A percentile compares a stretch with the other conserved stretches of the same genome.
These are phyloP conservation scores for Spilarctia lutea DNA, from an alignment of 2,888 invertebrate species.

Conservation along the genomic window DNA sequence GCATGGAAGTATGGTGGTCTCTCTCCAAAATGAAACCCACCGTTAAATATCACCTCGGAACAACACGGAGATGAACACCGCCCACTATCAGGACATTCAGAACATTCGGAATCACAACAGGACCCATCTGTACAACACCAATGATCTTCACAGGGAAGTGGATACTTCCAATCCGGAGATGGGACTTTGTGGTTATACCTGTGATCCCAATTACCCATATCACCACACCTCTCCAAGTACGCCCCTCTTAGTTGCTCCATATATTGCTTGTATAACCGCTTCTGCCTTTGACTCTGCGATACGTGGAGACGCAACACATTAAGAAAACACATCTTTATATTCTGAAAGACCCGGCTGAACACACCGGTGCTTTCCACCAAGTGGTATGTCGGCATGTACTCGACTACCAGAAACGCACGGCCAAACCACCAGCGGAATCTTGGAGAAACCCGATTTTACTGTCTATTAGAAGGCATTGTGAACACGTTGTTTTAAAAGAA, in stretches of 20 bases:
- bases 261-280: conserved; percentile 82
- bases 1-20: conserved; percentile 63
- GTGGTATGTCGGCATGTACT: conserved; percentile 74
- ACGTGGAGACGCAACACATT: conserved; percentile 86
- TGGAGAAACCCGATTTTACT: conserved; percentile 72
- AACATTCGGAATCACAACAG: conserved; percentile 69
- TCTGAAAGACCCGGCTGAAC: conserved; percentile 56
- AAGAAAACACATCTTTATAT: conserved; percentile 85
- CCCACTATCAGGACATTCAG: conserved; percentile 78
- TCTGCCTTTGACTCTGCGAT: conserved; percentile 82
- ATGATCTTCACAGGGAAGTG: conserved; percentile 70
- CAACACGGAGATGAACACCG: conserved; percentile 83
- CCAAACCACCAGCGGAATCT: conserved; percentile 63
- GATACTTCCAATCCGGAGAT: conserved; percentile 75
- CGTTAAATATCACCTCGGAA: conserved; percentile 84
- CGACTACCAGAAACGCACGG: conserved; percentile 59
- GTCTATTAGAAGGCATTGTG: conserved; percentile 62
- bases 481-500: conserved; percentile 67
- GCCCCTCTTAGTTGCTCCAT: conserved; percentile 82
- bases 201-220: conserved; percentile 71
- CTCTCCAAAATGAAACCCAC: conserved; percentile 81
- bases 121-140: conserved; percentile 72
- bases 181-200: conserved; percentile 62
- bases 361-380: conserved; percentile 66
- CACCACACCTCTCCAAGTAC: conserved; percentile 78